phyloP scores from a whole-genome alignment of 2,797 vertebrate species.

The Agapornis canus region DNA sequence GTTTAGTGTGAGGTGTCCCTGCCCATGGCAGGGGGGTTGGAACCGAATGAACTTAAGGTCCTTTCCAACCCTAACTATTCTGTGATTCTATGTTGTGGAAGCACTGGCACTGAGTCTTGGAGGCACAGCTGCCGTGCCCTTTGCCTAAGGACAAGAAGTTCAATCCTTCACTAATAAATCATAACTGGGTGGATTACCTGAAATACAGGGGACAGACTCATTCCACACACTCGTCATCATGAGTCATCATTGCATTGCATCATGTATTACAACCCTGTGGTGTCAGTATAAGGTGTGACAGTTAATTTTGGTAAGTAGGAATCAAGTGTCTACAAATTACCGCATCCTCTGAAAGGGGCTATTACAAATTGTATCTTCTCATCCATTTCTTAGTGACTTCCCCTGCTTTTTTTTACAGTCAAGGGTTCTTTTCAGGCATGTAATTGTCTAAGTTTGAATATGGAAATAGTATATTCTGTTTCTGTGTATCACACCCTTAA shows the following conservation, averaged over 20 bases:
- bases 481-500: not conserved
- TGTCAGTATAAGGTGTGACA: not conserved
- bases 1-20: too few species aligned
- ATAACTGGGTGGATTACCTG: not conserved
- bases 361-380: not conserved
- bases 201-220: not conserved
- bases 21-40: too few species aligned
- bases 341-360: not conserved
- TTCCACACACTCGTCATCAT: accelerated
- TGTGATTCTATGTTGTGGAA: not conserved
- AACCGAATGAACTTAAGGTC: too few species aligned
- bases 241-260: not conserved
- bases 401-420: not conserved
- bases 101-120: not conserved
- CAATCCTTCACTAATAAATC: not conserved
- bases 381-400: not conserved
- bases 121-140: not conserved
- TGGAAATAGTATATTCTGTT: not conserved
- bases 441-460: not conserved
- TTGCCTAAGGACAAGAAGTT: constrained; percentile 8
- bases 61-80: too few species aligned
- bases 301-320: not conserved
- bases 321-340: constrained; percentile 19
- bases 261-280: not conserved
- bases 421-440: not conserved